Percentiles rank a stretch among this genome's conserved stretches.
Conservation (phyloP, 1,140 invertebrate species). For the Drosophila yakuba region DNA sequence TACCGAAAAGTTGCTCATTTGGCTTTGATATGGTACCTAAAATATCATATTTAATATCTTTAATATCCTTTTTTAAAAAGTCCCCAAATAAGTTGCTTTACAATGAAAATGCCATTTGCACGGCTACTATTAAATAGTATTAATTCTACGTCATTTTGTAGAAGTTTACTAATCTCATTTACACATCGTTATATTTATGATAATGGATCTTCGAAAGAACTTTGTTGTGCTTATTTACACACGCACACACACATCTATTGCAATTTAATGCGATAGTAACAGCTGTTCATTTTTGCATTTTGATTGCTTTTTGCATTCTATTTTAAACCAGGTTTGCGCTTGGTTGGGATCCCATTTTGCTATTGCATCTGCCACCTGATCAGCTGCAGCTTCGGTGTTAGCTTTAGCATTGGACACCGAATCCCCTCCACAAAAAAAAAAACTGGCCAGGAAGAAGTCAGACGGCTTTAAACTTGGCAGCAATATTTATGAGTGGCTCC, state of each 20-base stretch:
- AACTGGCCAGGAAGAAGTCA: constrained; percentile 13
- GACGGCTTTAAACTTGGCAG: constrained; percentile 6
- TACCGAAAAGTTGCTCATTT: too few relatives aligned
- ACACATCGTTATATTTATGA: constrained; percentile 10
- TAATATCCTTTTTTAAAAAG: too few relatives aligned
- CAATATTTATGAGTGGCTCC: constrained; percentile 49
- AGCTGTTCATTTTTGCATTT: constrained; percentile 34
- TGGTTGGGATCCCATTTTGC: constrained; percentile 10
- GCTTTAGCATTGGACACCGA: constrained; percentile 4
- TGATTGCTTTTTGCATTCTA: constrained; percentile 56
- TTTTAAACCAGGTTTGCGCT: constrained; percentile 23
- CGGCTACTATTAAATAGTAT: not conserved
- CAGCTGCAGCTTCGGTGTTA: constrained; percentile 10
- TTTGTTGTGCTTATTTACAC: not conserved
- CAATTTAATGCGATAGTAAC: constrained; percentile 9
- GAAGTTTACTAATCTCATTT: not conserved
- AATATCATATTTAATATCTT: too few relatives aligned
- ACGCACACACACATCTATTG: not conserved
- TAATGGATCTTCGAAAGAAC: constrained; percentile 1
- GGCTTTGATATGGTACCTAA: too few relatives aligned
- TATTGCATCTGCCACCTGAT: constrained; percentile 14
- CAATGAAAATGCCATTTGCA: not conserved
- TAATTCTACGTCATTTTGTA: too few relatives aligned
- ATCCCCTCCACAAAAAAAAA: not conserved
- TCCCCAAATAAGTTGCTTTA: too few relatives aligned